phyloP scores from a whole-genome alignment of 1,140 invertebrate species.

The Bombus difficillimus region DNA sequence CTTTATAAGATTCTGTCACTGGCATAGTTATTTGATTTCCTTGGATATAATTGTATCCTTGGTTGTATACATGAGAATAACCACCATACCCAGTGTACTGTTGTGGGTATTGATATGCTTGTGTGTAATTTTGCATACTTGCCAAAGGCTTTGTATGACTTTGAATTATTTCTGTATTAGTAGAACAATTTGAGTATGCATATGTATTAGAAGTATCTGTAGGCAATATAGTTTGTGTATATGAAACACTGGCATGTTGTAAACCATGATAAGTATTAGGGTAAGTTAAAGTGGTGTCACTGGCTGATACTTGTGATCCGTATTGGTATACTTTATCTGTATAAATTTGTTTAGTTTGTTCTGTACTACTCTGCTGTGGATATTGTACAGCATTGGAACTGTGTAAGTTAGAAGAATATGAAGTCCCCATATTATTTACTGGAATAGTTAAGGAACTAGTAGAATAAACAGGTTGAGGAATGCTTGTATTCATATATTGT shows the following conservation, averaged over 20 bases:
- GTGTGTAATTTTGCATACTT: conserved; percentile 64
- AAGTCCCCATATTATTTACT: conserved; percentile 29
- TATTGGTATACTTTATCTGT: conserved; percentile 50
- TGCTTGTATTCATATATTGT: conserved; percentile 38
- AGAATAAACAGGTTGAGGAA: conserved; percentile 48
- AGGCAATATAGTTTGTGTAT: conserved; percentile 48
- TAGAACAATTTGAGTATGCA: conserved; percentile 48
- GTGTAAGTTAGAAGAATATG: conserved; percentile 48
- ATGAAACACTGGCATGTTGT: conserved; percentile 38
- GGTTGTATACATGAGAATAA: conserved; percentile 67
- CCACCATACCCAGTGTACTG: conserved; percentile 63
- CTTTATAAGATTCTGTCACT: conserved; percentile 80
- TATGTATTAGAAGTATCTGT: conserved; percentile 40
- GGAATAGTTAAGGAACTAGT: conserved; percentile 6
- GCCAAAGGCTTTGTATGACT: conserved; percentile 74
- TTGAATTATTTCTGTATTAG: conserved; percentile 75
- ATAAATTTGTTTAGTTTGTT: conserved; percentile 57
- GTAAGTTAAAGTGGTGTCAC: conserved; percentile 56
- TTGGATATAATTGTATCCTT: conserved; percentile 61
- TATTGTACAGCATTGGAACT: conserved; percentile 41
- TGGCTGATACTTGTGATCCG: conserved; percentile 49
- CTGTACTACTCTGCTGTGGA: conserved; percentile 35
- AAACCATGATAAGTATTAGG: conserved; percentile 63
- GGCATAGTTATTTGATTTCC: conserved; percentile 38
- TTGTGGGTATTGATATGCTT: conserved; percentile 73